phyloP scores from a whole-genome alignment of 1,140 invertebrate genomes.

The Saccostrea echinata region DNA sequence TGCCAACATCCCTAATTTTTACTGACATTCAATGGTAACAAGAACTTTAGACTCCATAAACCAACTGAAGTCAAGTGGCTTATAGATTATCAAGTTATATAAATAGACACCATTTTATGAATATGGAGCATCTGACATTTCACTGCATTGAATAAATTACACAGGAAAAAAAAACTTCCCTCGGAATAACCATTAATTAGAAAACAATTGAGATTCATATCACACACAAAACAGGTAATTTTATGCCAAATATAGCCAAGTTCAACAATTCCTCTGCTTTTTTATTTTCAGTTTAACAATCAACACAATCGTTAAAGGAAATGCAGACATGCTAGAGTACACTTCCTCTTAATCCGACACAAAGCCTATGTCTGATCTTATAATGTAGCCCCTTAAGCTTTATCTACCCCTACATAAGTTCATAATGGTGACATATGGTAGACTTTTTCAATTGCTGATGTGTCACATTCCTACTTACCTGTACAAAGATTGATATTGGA shows the following conservation, averaged over 20 bases:
- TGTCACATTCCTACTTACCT: conserved; percentile 50
- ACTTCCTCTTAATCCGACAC: background rate
- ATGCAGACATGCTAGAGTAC: background rate
- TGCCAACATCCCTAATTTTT: conserved; percentile 5
- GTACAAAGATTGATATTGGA: background rate
- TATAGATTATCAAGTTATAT: conserved; percentile 28
- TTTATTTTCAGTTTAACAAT: background rate
- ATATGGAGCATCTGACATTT: background rate
- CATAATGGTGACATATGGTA: conserved; percentile 4
- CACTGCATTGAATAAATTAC: background rate
- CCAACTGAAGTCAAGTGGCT: background rate
- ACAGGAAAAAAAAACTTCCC: background rate
- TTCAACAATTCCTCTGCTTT: background rate
- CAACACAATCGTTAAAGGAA: background rate
- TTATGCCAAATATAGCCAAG: background rate
- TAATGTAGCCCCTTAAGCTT: background rate
- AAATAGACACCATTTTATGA: conserved; percentile 24
- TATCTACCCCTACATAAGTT: background rate
- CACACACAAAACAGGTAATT: background rate
- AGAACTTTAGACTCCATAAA: conserved; percentile 7
- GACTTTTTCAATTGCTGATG: conserved; percentile 47
- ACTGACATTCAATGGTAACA: background rate
- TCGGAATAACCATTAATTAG: background rate
- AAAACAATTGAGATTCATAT: background rate
- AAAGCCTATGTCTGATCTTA: background rate